phyloP scores from a whole-genome alignment of 2,113 vertebrate species.

The Tragelaphus imberbis region DNA sequence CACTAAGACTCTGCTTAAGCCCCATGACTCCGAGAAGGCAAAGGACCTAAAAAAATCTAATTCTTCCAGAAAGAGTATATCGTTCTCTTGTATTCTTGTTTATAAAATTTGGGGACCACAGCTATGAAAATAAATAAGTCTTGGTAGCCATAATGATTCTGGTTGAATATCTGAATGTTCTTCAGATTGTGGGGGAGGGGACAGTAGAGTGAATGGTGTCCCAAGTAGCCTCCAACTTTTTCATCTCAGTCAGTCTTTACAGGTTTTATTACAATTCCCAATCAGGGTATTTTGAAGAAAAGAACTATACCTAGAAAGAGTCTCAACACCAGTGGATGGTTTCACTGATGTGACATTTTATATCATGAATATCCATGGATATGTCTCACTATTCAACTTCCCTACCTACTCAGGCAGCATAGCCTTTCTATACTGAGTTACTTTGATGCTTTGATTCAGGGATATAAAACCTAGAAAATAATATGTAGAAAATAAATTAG shows the following conservation, averaged over 20 bases:
- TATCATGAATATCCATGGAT: background rate
- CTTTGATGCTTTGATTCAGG: background rate
- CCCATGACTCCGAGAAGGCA: background rate
- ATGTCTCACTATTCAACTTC: background rate
- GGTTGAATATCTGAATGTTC: background rate
- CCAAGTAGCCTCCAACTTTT: background rate
- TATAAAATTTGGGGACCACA: background rate
- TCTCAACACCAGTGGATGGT: background rate
- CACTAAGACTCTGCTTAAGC: background rate
- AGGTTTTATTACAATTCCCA: background rate
- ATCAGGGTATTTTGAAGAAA: background rate
- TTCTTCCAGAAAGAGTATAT: background rate
- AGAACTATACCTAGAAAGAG: background rate
- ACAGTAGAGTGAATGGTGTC: background rate
- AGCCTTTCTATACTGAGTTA: background rate
- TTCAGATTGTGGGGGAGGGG: accelerated
- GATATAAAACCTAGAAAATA: background rate
- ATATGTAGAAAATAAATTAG: background rate
- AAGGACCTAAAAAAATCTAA: background rate
- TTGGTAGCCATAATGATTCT: background rate
- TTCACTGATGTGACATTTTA: background rate
- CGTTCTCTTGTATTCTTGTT: background rate
- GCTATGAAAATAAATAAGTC: background rate
- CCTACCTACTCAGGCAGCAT: background rate
- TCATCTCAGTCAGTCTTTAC: background rate